phyloP scores from a whole-genome alignment of 1,140 invertebrate genomes.

The Arion vulgaris region DNA sequence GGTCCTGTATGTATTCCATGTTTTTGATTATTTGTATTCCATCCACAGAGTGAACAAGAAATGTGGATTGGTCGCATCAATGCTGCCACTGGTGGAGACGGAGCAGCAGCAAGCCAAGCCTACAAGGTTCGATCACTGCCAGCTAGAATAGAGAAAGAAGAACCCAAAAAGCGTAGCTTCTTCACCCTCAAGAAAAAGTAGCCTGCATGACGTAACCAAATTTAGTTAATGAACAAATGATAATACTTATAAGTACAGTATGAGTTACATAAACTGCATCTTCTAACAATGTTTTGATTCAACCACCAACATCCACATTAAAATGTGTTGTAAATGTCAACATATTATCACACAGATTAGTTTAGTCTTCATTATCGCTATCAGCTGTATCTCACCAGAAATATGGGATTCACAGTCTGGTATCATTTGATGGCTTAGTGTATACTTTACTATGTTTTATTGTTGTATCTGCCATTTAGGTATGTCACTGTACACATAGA shows the following conservation, averaged over 20 bases:
- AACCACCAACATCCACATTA: no score
- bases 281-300: neutral
- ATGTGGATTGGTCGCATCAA: conserved; percentile 86
- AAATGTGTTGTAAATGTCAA: neutral
- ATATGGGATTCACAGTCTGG: neutral
- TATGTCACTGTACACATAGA: neutral
- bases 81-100: conserved; percentile 75
- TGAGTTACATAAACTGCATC: neutral
- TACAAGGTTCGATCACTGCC: conserved; percentile 88
- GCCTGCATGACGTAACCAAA: conserved; percentile 69
- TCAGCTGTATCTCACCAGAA: neutral
- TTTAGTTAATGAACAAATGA: neutral
- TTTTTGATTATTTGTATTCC: neutral
- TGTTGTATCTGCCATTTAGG: neutral
- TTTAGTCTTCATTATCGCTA: neutral
- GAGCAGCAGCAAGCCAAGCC: conserved; percentile 76
- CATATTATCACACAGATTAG: neutral
- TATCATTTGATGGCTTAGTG: neutral
- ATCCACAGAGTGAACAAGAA: conserved; percentile 84
- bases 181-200: conserved; percentile 96
- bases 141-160: conserved; percentile 78
- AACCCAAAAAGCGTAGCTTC: conserved; percentile 94
- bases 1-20: no score
- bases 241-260: neutral
- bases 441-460: neutral